Conservation (phyloP, 2,888 invertebrate species). For the Drosophila fungiperda region DNA sequence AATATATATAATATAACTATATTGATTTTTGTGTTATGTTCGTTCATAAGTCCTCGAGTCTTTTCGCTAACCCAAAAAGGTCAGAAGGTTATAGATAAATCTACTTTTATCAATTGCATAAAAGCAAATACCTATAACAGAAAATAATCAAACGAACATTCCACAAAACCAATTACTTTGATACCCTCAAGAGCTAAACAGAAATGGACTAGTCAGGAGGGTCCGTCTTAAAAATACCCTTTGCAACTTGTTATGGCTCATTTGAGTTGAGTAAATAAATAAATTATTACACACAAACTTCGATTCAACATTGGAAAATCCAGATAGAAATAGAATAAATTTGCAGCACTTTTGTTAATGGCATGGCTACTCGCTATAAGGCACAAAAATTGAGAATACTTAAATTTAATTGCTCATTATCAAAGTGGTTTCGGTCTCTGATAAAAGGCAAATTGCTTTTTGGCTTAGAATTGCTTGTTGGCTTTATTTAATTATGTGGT, state of each 20-base stretch:
- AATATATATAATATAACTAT: not conserved
- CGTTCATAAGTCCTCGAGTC: not conserved
- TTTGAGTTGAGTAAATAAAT: not conserved
- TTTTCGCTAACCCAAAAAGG: not conserved
- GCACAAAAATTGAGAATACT: not conserved
- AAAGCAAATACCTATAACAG: not conserved
- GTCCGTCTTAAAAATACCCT: not conserved
- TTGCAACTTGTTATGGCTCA: not conserved
- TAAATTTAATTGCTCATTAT: not conserved
- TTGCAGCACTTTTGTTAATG: not conserved
- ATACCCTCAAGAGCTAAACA: not conserved
- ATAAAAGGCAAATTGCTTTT: not conserved
- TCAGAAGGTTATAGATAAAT: not conserved
- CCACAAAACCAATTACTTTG: not conserved
- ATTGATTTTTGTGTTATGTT: not conserved
- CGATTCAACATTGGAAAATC: not conserved
- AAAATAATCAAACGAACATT: not conserved
- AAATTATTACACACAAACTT: not conserved
- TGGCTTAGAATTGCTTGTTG: constrained; percentile 1
- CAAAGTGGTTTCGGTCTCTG: constrained; percentile 3
- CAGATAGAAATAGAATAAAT: not conserved
- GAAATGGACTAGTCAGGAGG: not conserved
- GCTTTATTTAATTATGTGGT: not conserved
- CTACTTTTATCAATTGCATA: not conserved
- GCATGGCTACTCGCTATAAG: not conserved